Conservation (phyloP, 2,113 vertebrate species). For the Coptodon rendalli region DNA sequence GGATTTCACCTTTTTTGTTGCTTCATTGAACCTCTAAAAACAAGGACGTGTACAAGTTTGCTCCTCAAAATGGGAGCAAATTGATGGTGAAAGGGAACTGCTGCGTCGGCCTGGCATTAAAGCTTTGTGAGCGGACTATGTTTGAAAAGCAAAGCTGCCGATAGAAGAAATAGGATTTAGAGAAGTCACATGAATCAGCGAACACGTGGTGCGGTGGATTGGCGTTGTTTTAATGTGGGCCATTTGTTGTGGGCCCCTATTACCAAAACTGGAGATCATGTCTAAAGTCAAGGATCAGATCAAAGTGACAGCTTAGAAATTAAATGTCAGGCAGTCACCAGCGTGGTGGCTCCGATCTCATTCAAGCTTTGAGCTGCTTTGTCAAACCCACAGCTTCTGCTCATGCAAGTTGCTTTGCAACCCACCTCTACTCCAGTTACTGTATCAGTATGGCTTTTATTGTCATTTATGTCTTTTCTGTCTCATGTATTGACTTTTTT, state of each 20-base stretch:
- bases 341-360: accelerated
- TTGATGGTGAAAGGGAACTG: not conserved
- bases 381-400: not conserved
- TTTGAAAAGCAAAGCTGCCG: not conserved
- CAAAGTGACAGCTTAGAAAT: accelerated
- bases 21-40: slow-evolving; percentile 14
- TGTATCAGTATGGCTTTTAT: accelerated
- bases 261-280: accelerated
- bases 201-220: not conserved
- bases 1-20: not conserved
- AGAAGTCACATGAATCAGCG: not conserved
- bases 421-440: not conserved
- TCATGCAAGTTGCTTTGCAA: not conserved
- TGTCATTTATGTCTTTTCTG: not conserved
- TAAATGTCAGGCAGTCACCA: not conserved
- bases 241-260: not conserved
- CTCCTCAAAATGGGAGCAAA: not conserved
- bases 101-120: not conserved
- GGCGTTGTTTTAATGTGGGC: not conserved
- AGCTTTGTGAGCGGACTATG: not conserved
- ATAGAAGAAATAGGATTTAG: not conserved
- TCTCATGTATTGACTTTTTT: not conserved
- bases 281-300: not conserved
- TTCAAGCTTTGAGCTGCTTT: not conserved
- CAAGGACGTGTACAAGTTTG: not conserved